A percentile compares a stretch with the other conserved stretches of the same genome.
phyloP scores from a whole-genome alignment of 2,888 invertebrate genomes.

The Agonopterix subpropinquella region DNA sequence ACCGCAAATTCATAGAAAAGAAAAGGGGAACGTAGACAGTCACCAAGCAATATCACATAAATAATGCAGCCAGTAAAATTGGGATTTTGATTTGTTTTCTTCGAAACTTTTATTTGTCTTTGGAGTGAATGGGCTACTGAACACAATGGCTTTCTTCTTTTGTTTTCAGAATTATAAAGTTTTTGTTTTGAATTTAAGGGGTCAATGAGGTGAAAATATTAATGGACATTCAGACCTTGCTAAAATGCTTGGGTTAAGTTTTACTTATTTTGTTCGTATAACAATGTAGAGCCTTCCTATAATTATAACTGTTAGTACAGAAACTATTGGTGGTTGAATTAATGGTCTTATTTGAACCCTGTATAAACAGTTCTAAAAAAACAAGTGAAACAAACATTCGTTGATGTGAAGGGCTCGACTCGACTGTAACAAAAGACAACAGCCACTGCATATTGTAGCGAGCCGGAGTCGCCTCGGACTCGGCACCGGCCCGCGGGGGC shows the following conservation, averaged over 20 bases:
- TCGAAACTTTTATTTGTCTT: slow-evolving; percentile 69
- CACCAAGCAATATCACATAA: slow-evolving; percentile 69
- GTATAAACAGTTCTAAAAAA: too few relatives aligned
- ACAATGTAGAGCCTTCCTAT: too few relatives aligned
- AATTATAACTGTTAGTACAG: too few relatives aligned
- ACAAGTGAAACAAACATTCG: too few relatives aligned
- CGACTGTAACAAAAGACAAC: neutral
- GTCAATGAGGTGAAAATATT: slow-evolving; percentile 44
- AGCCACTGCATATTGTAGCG: slow-evolving; percentile 38
- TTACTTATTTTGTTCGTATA: too few relatives aligned
- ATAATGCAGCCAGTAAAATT: slow-evolving; percentile 71
- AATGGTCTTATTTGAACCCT: too few relatives aligned
- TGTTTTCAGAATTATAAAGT: slow-evolving; percentile 23
- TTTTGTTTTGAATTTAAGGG: slow-evolving; percentile 24
- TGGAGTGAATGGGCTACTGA: slow-evolving; percentile 34
- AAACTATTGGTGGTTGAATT: too few relatives aligned
- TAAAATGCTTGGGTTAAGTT: too few relatives aligned
- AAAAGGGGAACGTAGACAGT: slow-evolving; percentile 62
- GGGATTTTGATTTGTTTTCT: slow-evolving; percentile 74
- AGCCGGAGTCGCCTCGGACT: slow-evolving; percentile 10
- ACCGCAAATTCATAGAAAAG: slow-evolving; percentile 56
- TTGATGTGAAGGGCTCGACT: neutral
- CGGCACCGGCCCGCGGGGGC: slow-evolving; percentile 31
- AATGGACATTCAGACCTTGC: slow-evolving; percentile 10
- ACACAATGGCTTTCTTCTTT: slow-evolving; percentile 40